Conservation (phyloP, 2,113 vertebrate species). For the Orcinus orca region DNA sequence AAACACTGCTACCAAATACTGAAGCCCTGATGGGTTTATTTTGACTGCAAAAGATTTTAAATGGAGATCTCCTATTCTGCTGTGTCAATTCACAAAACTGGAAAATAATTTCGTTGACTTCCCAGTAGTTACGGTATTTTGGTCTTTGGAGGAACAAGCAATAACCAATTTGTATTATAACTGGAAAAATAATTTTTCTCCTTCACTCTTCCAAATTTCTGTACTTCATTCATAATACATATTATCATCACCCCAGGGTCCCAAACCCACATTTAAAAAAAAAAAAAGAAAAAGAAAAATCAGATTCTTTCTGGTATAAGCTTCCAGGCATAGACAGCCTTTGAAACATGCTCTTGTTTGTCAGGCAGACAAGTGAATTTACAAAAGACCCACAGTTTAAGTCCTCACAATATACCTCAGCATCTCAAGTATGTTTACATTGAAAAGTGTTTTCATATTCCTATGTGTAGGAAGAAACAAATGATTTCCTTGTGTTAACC, state of each 20-base stretch:
- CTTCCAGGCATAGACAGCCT: constrained; percentile 64
- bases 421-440: neutral
- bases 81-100: neutral
- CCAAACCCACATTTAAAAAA: neutral
- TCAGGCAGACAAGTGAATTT: neutral
- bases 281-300: neutral
- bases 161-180: neutral
- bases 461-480: constrained; percentile 45
- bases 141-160: neutral
- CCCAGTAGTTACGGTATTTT: neutral
- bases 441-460: constrained; percentile 42
- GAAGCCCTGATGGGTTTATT: neutral
- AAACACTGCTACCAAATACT: neutral
- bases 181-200: constrained; percentile 19
- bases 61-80: neutral
- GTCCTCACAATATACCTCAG: neutral
- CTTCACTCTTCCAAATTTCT: constrained; percentile 5
- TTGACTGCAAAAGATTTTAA: constrained; percentile 35
- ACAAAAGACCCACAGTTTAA: neutral
- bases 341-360: neutral
- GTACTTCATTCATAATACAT: constrained; percentile 16
- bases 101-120: constrained; percentile 42
- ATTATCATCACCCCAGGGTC: neutral
- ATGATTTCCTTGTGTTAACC: constrained; percentile 27
- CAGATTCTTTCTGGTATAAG: neutral